Conservation (phyloP, 2,113 vertebrate species). For the Amphiprion ocellaris region DNA sequence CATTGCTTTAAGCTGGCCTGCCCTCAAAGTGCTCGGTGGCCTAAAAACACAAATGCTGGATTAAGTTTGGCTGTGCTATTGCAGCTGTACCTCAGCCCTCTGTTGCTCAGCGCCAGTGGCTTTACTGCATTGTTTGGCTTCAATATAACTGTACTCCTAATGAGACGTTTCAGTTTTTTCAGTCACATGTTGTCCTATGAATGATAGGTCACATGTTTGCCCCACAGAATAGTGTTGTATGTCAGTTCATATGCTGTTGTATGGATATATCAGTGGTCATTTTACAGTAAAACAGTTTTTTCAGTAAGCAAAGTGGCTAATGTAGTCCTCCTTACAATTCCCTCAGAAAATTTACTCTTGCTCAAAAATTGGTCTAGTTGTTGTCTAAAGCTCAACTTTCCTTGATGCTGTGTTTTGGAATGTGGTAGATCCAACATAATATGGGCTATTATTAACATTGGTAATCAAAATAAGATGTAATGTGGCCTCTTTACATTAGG, state of each 20-base stretch:
- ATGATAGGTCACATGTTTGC: not conserved
- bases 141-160: not conserved
- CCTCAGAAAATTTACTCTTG: not conserved
- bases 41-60: conserved; percentile 68
- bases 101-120: not conserved
- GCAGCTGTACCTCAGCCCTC: conserved; percentile 28
- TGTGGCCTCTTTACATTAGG: not conserved
- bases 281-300: not conserved
- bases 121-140: conserved; percentile 16
- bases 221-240: not conserved
- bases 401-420: not conserved
- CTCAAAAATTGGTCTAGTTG: not conserved
- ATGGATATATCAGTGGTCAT: not conserved
- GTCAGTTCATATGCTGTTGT: not conserved
- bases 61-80: conserved; percentile 64
- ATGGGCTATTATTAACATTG: not conserved
- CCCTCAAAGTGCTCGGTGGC: conserved; percentile 37
- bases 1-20: conserved; percentile 26
- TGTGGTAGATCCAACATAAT: not conserved
- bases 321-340: not conserved
- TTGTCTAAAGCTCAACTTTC: not conserved
- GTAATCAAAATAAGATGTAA: not conserved
- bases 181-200: not conserved
- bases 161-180: not conserved
- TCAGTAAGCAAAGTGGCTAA: not conserved